A percentile compares a stretch with the other conserved stretches of the same genome.
Conservation (phyloP, 2,113 vertebrate genomes). For the Tachycineta bicolor region DNA sequence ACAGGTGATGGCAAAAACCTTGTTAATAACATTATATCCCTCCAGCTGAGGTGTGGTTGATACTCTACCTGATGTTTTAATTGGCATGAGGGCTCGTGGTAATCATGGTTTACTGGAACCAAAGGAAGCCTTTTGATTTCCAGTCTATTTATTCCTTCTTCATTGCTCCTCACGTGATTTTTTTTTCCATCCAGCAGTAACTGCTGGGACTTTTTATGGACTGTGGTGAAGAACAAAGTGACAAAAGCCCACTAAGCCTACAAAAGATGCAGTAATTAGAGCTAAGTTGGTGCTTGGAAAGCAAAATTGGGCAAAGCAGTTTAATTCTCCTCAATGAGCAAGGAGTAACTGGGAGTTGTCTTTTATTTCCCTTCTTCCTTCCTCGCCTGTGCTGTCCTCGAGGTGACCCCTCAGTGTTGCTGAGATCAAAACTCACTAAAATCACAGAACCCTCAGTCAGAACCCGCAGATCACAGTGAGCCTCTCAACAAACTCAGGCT, state of each 20-base stretch:
- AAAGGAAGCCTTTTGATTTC: constrained; percentile 25
- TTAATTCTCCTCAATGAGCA: not conserved
- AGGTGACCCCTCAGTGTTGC: not conserved
- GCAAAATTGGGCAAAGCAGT: not conserved
- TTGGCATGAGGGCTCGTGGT: not conserved
- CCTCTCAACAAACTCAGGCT: not conserved
- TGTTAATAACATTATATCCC: not conserved
- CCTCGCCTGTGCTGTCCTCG: not conserved
- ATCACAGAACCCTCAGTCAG: not conserved
- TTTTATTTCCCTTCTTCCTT: not conserved
- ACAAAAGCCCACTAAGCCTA: not conserved
- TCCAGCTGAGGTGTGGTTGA: constrained; percentile 37
- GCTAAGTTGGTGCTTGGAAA: not conserved
- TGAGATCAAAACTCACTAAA: not conserved
- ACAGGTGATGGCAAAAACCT: constrained; percentile 20
- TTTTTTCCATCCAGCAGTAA: not conserved
- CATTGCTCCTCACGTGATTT: not conserved
- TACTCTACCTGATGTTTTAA: constrained; percentile 34
- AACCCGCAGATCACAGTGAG: not conserved
- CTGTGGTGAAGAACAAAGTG: not conserved
- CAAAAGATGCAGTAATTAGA: not conserved
- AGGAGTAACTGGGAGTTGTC: not conserved
- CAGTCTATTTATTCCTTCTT: not conserved
- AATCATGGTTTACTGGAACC: constrained; percentile 33
- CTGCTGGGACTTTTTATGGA: not conserved